Evolutionary conservation across 2,113 vertebrate species (phyloP).

Genomic region (Hippocampus barbouri): DNA sequence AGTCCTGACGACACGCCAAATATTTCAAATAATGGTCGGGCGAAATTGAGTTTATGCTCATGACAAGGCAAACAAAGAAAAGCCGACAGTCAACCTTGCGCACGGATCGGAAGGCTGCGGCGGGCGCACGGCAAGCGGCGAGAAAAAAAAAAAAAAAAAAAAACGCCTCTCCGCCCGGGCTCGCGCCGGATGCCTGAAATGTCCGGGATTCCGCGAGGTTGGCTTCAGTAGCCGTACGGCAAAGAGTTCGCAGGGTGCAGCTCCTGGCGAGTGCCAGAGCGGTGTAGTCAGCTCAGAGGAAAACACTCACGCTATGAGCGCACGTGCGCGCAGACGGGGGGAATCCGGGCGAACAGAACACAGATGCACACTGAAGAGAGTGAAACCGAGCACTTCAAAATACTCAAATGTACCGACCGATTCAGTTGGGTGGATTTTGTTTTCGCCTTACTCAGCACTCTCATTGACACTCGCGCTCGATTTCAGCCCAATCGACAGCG

Average conservation of each 20-base stretch:
- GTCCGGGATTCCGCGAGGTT: constrained; percentile 73
- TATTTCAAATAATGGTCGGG: neutral
- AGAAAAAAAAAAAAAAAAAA: constrained; percentile 27
- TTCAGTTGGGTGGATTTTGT: neutral
- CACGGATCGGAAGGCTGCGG: neutral
- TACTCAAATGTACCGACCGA: neutral
- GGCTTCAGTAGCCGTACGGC: constrained; percentile 55
- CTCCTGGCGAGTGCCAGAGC: constrained; percentile 60
- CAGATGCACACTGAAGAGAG: constrained; percentile 12
- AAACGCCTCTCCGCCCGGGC: constrained; percentile 58
- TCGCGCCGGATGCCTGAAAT: constrained; percentile 70
- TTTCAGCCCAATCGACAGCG: neutral
- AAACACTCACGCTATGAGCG: constrained; percentile 11
- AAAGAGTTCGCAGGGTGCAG: constrained; percentile 62
- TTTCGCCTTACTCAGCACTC: neutral
- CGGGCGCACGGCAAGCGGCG: constrained; percentile 16
- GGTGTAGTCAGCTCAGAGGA: constrained; percentile 61
- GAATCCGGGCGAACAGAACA: constrained; percentile 26
- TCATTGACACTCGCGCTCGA: neutral
- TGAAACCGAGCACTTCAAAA: neutral
- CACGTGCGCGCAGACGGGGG: neutral
- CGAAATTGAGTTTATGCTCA: neutral
- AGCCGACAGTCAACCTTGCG: neutral
- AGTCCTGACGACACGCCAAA: neutral
- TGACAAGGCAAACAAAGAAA: too few relatives aligned